phyloP scores from a whole-genome alignment of 2,797 vertebrate genomes.

The Allobates femoralis region DNA sequence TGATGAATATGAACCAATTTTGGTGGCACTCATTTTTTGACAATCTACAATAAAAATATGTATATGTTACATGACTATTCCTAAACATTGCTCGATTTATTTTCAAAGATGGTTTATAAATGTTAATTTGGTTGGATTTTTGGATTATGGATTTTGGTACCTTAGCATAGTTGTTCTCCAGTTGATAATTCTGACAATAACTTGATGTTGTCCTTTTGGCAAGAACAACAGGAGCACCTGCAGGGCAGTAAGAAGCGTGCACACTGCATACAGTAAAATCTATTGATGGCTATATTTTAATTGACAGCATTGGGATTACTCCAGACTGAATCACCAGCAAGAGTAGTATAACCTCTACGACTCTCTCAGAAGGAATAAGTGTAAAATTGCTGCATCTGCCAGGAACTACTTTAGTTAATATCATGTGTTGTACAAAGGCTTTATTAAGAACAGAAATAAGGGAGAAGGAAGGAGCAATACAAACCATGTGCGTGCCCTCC shows the following conservation, averaged over 20 bases:
- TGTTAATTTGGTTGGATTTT: no score
- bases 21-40: no score
- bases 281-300: background rate
- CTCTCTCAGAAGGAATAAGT: background rate
- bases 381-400: background rate
- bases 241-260: background rate
- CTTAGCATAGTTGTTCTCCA: background rate
- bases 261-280: background rate
- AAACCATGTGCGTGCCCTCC: background rate
- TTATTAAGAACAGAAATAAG: background rate
- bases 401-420: background rate
- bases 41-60: no score
- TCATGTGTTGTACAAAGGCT: no score
- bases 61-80: no score
- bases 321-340: background rate
- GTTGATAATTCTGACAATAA: background rate
- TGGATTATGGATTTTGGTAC: no score
- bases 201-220: background rate
- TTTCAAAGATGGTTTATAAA: no score
- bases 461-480: background rate
- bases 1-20: no score
- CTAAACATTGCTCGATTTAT: no score
- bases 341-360: background rate
- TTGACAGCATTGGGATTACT: slow-evolving; percentile 8
- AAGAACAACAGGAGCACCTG: background rate